Conservation (phyloP, 2,113 vertebrate species). For the Cephalopterus ornatus region DNA sequence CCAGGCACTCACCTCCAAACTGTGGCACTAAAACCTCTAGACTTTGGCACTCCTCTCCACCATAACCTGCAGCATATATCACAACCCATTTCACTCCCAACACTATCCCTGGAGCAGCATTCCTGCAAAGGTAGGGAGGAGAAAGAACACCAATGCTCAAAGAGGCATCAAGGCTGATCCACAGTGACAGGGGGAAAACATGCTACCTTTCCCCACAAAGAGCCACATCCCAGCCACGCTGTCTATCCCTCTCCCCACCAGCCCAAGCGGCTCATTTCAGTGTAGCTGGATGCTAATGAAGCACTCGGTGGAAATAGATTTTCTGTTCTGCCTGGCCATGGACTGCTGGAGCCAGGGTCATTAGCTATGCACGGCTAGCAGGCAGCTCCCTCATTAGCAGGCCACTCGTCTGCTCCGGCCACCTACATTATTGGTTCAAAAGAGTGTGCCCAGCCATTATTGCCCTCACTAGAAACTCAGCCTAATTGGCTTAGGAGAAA, state of each 20-base stretch:
- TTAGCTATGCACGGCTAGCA: constrained; percentile 47
- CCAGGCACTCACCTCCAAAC: background rate
- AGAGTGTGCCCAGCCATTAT: constrained; percentile 28
- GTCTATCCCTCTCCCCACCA: background rate
- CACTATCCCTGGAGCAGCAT: background rate
- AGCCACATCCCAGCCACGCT: background rate
- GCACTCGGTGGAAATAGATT: background rate
- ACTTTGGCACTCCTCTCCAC: background rate
- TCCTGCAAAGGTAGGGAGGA: background rate
- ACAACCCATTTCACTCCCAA: background rate
- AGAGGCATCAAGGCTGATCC: background rate
- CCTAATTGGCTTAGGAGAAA: constrained; percentile 38
- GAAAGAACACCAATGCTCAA: background rate
- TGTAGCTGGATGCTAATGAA: background rate
- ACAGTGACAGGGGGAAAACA: background rate
- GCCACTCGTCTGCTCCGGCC: background rate
- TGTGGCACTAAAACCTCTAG: background rate
- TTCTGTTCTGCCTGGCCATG: background rate
- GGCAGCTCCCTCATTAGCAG: constrained; percentile 57
- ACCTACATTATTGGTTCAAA: constrained; percentile 49
- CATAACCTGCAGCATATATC: background rate
- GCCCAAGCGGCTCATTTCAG: background rate
- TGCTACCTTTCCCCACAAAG: accelerated
- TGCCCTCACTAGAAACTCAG: constrained; percentile 14
- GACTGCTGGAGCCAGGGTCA: background rate